phyloP scores from a whole-genome alignment of 2,888 invertebrate genomes.

The Drosophila recens region DNA sequence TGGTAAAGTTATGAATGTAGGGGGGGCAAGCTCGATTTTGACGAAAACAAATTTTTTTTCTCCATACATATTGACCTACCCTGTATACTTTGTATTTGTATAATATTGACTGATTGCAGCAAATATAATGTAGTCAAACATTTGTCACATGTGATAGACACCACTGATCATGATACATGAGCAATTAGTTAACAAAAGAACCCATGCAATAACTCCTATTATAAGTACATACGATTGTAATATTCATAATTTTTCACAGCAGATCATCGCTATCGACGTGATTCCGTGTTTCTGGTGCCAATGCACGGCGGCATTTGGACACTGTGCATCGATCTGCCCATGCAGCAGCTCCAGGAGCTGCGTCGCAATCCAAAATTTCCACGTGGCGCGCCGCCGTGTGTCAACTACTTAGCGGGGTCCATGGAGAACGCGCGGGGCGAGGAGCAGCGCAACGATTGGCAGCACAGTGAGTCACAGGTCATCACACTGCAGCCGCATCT shows the following conservation, averaged over 20 bases:
- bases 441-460: slow-evolving; percentile 92
- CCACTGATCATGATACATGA: too few relatives aligned
- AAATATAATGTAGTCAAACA: too few relatives aligned
- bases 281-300: slow-evolving; percentile 91
- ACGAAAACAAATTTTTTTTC: too few relatives aligned
- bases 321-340: slow-evolving; percentile 92
- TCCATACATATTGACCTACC: too few relatives aligned
- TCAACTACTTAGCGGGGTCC: slow-evolving; percentile 91
- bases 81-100: too few relatives aligned
- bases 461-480: slow-evolving; percentile 89
- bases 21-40: too few relatives aligned
- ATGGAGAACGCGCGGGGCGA: slow-evolving; percentile 89
- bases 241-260: slow-evolving; percentile 55
- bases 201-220: too few relatives aligned
- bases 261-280: slow-evolving; percentile 85
- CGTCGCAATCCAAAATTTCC: slow-evolving; percentile 83
- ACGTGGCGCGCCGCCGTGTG: slow-evolving; percentile 88
- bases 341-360: slow-evolving; percentile 89
- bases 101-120: too few relatives aligned
- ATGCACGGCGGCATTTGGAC: slow-evolving; percentile 97
- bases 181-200: too few relatives aligned
- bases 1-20: too few relatives aligned
- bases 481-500: slow-evolving; percentile 85
- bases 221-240: neutral
- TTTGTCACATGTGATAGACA: too few relatives aligned